Percentiles rank a stretch among this genome's conserved stretches.
These are phyloP conservation scores for Calcarius lapponicus DNA, from an alignment of 2,797 vertebrate species.

Conservation along the genomic window DNA sequence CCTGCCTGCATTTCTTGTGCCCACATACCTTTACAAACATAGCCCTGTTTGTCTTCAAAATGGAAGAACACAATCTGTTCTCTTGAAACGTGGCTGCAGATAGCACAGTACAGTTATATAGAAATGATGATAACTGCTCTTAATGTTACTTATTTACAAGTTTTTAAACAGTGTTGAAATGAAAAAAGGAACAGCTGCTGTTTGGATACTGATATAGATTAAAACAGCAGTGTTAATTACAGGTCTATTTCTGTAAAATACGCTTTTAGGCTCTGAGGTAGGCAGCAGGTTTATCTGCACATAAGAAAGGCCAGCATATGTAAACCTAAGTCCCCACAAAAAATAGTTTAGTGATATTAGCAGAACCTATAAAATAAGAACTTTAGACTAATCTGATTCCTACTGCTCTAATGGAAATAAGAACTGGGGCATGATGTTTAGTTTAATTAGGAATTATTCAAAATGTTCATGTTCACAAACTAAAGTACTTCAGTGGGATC, in stretches of 20 bases:
- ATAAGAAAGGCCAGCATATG: not conserved
- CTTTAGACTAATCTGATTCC: not conserved
- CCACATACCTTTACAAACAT: not conserved
- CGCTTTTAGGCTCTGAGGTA: not conserved
- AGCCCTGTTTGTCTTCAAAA: not conserved
- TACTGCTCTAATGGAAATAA: not conserved
- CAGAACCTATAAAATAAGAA: not conserved
- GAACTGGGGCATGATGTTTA: not conserved
- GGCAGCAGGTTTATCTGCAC: not conserved
- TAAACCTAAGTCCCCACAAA: not conserved
- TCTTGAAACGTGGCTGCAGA: not conserved
- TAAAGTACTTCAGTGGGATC: not conserved
- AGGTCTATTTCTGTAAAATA: not conserved
- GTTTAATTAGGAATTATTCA: not conserved
- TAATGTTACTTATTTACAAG: not conserved
- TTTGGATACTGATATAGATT: not conserved
- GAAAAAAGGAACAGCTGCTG: slow-evolving; percentile 8
- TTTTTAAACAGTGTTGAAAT: not conserved
- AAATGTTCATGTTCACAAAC: not conserved
- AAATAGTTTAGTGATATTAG: not conserved
- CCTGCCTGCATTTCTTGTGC: not conserved
- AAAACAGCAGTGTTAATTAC: not conserved
- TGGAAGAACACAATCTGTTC: not conserved
- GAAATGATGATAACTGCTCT: not conserved
- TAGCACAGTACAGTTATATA: not conserved